Conservation (phyloP, 2,888 invertebrate species). For the Zaprionus lineosus region DNA sequence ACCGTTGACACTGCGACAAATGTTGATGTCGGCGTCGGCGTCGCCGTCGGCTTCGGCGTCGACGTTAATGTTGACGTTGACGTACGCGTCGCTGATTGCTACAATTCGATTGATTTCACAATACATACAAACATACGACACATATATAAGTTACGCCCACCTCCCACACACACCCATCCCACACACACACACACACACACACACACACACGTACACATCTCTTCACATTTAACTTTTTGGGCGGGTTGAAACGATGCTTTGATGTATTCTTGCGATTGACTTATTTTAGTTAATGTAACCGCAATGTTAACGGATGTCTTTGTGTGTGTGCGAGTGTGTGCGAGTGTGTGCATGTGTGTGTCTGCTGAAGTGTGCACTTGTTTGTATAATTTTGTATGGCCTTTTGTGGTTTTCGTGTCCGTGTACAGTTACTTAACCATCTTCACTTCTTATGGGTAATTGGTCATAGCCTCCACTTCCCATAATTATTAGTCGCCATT, state of each 20-base stretch:
- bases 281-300: conserved; percentile 47
- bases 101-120: conserved; percentile 78
- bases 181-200: not conserved
- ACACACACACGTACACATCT: not conserved
- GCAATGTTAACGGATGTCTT: conserved; percentile 19
- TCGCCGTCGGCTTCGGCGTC: too few relatives aligned
- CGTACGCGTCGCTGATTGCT: conserved; percentile 57
- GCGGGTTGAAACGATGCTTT: conserved; percentile 44
- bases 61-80: conserved; percentile 25
- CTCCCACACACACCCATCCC: too few relatives aligned
- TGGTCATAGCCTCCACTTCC: too few relatives aligned
- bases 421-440: too few relatives aligned
- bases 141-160: not conserved
- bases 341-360: not conserved
- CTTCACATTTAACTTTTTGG: conserved; percentile 16
- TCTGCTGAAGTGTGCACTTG: conserved; percentile 6
- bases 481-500: too few relatives aligned
- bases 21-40: conserved; percentile 5
- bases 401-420: too few relatives aligned
- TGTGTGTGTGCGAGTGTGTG: not conserved
- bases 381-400: too few relatives aligned
- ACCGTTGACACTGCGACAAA: conserved; percentile 38
- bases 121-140: conserved; percentile 31
- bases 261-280: conserved; percentile 52
- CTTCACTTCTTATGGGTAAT: too few relatives aligned